Percentiles rank a stretch among this genome's conserved stretches.
phyloP scores from a whole-genome alignment of 2,113 vertebrate genomes.

The Galemys pyrenaicus region DNA sequence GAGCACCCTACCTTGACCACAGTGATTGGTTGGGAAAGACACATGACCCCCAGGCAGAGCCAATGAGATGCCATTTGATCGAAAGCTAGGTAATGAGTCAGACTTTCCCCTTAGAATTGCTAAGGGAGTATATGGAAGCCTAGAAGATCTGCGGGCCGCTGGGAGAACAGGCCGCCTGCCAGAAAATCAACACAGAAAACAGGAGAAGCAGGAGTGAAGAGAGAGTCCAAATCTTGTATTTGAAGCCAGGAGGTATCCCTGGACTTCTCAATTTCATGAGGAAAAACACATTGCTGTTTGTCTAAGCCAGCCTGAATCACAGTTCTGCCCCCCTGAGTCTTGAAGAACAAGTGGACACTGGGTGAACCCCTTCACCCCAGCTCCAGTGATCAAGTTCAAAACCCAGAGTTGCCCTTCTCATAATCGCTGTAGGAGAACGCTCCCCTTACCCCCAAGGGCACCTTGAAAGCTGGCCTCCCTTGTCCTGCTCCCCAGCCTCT shows the following conservation, averaged over 20 bases:
- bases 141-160: rapidly evolving
- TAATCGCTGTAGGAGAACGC: neutral
- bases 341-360: neutral
- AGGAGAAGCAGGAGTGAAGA: neutral
- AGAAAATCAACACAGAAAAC: neutral
- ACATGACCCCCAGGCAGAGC: neutral
- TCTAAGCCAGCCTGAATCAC: neutral
- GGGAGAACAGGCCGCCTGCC: neutral
- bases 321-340: neutral
- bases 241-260: neutral
- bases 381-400: neutral
- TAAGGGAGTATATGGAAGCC: neutral
- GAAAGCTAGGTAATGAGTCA: neutral
- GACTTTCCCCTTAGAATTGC: rapidly evolving
- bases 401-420: neutral
- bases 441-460: neutral
- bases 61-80: neutral
- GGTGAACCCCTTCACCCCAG: neutral
- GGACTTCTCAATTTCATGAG: neutral
- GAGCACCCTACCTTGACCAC: neutral
- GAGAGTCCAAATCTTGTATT: neutral
- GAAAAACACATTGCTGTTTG: neutral
- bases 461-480: neutral
- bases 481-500: neutral
- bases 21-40: neutral